Conservation (phyloP, 2,888 invertebrate genomes). For the Spodoptera exigua region DNA sequence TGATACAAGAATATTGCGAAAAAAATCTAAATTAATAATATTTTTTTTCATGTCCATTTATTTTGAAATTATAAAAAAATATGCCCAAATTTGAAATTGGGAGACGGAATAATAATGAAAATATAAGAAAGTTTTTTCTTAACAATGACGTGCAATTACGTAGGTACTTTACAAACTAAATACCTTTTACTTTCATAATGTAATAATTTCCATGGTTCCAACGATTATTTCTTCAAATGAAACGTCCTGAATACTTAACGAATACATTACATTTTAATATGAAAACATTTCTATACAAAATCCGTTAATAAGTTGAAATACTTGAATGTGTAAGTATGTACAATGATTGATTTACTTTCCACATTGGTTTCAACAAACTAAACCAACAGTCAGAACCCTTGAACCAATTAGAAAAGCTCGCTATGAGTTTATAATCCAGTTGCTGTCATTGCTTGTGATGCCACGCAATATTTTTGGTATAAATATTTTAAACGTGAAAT, state of each 20-base stretch:
- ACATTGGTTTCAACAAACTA: slow-evolving; percentile 69
- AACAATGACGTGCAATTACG: too few relatives aligned
- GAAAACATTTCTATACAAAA: slow-evolving; percentile 28
- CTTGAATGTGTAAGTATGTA: slow-evolving; percentile 35
- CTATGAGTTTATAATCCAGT: slow-evolving; percentile 41
- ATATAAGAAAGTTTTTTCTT: too few relatives aligned
- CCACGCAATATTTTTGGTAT: neutral
- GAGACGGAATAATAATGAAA: too few relatives aligned
- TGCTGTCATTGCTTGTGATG: slow-evolving; percentile 40
- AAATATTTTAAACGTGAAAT: too few relatives aligned
- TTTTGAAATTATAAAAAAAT: neutral
- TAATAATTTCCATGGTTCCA: too few relatives aligned
- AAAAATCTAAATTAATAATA: slow-evolving; percentile 26
- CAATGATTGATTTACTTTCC: slow-evolving; percentile 74
- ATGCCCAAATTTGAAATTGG: too few relatives aligned
- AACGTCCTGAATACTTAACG: neutral
- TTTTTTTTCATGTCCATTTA: neutral
- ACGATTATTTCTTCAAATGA: neutral
- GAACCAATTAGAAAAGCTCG: slow-evolving; percentile 73
- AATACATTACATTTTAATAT: slow-evolving; percentile 22
- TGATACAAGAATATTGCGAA: slow-evolving; percentile 49
- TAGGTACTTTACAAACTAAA: too few relatives aligned
- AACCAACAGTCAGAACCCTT: slow-evolving; percentile 68
- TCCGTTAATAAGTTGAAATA: slow-evolving; percentile 43
- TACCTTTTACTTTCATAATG: too few relatives aligned